A percentile compares a stretch with the other conserved stretches of the same genome.
These are phyloP conservation scores for Spodoptera frugiperda DNA, from an alignment of 1,140 invertebrate genomes.

Conservation along the genomic window DNA sequence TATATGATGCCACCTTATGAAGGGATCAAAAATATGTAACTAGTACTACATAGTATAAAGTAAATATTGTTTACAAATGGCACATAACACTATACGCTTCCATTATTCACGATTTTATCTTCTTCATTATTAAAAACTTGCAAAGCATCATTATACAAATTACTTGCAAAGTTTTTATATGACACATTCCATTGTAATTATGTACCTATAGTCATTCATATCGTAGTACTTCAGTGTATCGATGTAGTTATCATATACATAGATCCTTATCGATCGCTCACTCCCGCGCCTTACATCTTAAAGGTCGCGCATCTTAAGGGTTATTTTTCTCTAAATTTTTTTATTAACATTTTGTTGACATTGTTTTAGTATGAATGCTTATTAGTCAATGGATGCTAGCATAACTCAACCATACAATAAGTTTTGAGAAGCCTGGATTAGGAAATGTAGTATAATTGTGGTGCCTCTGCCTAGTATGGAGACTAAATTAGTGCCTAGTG, in stretches of 20 bases:
- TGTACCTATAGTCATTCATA: neutral
- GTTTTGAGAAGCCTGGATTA: no score
- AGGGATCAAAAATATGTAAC: slow-evolving; percentile 69
- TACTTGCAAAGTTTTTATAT: neutral
- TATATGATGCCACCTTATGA: slow-evolving; percentile 66
- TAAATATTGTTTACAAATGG: slow-evolving; percentile 40
- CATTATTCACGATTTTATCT: slow-evolving; percentile 25
- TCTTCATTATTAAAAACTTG: slow-evolving; percentile 21
- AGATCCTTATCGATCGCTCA: slow-evolving; percentile 12
- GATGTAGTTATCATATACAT: slow-evolving; percentile 4
- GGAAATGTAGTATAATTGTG: no score
- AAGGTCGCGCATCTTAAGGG: no score
- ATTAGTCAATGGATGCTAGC: no score
- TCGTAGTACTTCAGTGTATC: neutral
- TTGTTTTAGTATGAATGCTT: no score
- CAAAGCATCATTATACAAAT: slow-evolving; percentile 20
- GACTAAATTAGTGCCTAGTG: no score
- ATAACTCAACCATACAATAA: no score
- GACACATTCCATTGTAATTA: neutral
- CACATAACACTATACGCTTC: neutral
- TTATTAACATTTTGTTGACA: no score
- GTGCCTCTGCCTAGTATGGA: no score
- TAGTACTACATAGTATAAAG: neutral
- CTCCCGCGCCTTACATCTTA: no score
- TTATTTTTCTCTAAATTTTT: no score